Conservation (phyloP, 1,140 invertebrate species). For the Trichoplusia ni region DNA sequence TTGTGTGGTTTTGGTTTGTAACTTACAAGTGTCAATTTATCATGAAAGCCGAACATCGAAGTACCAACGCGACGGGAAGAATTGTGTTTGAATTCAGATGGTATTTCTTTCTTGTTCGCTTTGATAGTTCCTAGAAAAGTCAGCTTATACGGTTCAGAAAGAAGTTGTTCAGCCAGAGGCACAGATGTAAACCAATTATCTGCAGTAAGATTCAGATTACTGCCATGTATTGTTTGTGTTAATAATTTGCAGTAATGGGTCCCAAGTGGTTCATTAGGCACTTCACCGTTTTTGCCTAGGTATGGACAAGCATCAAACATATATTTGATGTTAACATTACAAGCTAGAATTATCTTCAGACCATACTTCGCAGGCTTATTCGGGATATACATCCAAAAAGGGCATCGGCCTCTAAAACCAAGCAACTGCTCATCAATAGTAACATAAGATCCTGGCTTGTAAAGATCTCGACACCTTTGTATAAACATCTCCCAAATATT, state of each 20-base stretch:
- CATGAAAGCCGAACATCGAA: too few species aligned
- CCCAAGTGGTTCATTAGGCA: background rate
- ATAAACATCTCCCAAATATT: conserved; percentile 62
- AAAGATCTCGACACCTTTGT: conserved; percentile 57
- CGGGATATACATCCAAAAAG: conserved; percentile 39
- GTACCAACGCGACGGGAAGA: too few species aligned
- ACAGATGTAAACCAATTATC: conserved; percentile 32
- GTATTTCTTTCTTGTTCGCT: too few species aligned
- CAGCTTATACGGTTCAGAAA: too few species aligned
- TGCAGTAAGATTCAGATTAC: conserved; percentile 29
- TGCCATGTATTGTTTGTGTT: conserved; percentile 20
- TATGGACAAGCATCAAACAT: conserved; percentile 37
- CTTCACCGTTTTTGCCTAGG: conserved; percentile 32
- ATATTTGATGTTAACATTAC: conserved; percentile 35
- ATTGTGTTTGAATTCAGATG: too few species aligned
- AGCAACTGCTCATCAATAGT: conserved; percentile 32
- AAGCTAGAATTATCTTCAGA: conserved; percentile 11
- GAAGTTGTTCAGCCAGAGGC: background rate
- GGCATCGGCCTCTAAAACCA: conserved; percentile 28
- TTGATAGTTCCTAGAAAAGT: background rate
- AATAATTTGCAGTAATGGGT: conserved; percentile 32
- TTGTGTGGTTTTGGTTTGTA: too few species aligned
- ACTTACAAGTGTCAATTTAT: too few species aligned
- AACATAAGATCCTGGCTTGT: conserved; percentile 34
- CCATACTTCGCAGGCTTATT: conserved; percentile 29